Percentiles rank a stretch among this genome's conserved stretches.
Evolutionary conservation across 2,113 vertebrate genomes (phyloP).

Genomic region (Elanus axillaris): DNA sequence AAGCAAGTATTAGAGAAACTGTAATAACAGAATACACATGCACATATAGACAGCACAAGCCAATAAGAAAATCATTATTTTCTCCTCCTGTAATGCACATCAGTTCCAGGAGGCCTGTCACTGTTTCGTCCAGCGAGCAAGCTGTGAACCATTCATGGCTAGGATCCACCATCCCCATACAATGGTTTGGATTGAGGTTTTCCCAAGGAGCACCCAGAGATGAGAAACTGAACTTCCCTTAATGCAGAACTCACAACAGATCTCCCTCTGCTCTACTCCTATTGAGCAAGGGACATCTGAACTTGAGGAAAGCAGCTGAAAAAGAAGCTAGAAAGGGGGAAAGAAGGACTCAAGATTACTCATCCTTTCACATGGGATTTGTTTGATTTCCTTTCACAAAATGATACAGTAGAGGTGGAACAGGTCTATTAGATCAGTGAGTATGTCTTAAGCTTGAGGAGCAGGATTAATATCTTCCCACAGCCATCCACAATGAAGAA

Average conservation of each 20-base stretch:
- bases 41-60: neutral
- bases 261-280: neutral
- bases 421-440: neutral
- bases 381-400: neutral
- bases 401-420: neutral
- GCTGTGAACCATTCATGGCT: neutral
- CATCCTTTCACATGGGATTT: neutral
- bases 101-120: neutral
- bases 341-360: neutral
- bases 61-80: neutral
- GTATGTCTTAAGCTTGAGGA: constrained; percentile 4
- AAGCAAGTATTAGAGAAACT: neutral
- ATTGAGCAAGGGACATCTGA: neutral
- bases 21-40: neutral
- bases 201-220: neutral
- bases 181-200: neutral
- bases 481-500: constrained; percentile 47
- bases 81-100: neutral
- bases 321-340: neutral
- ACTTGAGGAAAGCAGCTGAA: neutral
- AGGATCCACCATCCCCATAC: neutral
- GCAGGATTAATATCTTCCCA: constrained; percentile 48
- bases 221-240: neutral
- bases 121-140: neutral
- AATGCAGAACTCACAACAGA: neutral